phyloP scores from a whole-genome alignment of 2,888 invertebrate genomes.

The Norana najaformis region DNA sequence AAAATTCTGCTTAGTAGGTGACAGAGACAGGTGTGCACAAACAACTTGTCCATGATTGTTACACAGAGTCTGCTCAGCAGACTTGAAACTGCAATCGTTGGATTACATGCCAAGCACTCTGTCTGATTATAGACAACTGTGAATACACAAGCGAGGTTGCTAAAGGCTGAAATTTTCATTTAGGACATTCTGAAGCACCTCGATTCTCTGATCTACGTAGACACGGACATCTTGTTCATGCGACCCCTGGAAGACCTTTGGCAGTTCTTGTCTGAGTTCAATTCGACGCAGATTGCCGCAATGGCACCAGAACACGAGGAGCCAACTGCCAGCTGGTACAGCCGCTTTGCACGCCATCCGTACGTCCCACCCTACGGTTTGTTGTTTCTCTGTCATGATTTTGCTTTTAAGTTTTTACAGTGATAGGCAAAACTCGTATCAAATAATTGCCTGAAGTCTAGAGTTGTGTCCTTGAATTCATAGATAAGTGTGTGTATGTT shows the following conservation, averaged over 20 bases:
- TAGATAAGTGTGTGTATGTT: too few species aligned
- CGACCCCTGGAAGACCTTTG: conserved; percentile 81
- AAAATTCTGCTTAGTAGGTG: too few species aligned
- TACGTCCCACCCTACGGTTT: conserved; percentile 84
- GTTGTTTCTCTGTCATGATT: background rate
- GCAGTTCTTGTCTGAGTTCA: conserved; percentile 79
- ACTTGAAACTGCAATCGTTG: too few species aligned
- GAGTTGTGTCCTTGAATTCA: too few species aligned
- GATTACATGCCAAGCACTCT: too few species aligned
- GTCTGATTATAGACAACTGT: too few species aligned
- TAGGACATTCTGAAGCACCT: conserved; percentile 69
- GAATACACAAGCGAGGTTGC: too few species aligned
- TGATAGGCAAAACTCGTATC: too few species aligned
- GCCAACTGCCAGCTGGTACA: conserved; percentile 90
- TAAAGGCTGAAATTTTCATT: background rate
- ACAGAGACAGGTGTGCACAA: too few species aligned
- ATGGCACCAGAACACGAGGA: conserved; percentile 88
- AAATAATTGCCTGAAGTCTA: too few species aligned
- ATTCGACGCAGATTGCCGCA: conserved; percentile 82
- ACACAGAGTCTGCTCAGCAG: too few species aligned
- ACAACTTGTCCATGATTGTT: too few species aligned
- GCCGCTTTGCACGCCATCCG: conserved; percentile 90
- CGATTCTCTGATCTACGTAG: conserved; percentile 86
- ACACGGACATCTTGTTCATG: conserved; percentile 87
- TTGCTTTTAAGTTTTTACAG: background rate